These are phyloP conservation scores for Clarias gariepinus DNA, from an alignment of 2,113 vertebrate genomes.

Conservation along the genomic window DNA sequence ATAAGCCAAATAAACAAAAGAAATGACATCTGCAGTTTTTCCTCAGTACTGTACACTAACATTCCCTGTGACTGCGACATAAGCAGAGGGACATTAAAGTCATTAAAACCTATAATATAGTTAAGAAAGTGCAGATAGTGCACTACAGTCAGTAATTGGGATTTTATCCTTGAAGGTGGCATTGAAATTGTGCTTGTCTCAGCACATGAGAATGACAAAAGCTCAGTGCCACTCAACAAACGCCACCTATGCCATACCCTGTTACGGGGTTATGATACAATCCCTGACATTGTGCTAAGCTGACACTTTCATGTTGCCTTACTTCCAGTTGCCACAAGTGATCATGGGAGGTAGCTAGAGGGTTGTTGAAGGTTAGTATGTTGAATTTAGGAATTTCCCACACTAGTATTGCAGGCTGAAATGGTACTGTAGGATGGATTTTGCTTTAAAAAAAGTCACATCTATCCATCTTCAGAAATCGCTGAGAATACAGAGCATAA, in stretches of 20 bases:
- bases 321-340: slow-evolving; percentile 28
- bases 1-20: not conserved
- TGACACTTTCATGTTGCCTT: not conserved
- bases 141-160: not conserved
- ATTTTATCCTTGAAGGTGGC: slow-evolving; percentile 30
- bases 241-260: not conserved
- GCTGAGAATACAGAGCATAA: not conserved
- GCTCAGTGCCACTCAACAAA: not conserved
- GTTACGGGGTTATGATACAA: not conserved
- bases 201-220: not conserved
- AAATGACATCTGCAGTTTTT: slow-evolving; percentile 5
- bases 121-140: slow-evolving; percentile 19
- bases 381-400: not conserved
- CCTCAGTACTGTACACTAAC: not conserved
- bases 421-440: not conserved
- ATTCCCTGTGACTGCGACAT: not conserved
- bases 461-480: not conserved
- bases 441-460: not conserved
- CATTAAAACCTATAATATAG: not conserved
- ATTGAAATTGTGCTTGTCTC: slow-evolving; percentile 8
- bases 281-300: slow-evolving; percentile 28
- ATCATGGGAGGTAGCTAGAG: not conserved
- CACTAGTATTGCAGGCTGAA: not conserved
- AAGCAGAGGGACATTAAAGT: slow-evolving; percentile 11
- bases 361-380: slow-evolving; percentile 18